Evolutionary conservation across 2,888 invertebrate species (phyloP).

Genomic region (Acronicta psi): DNA sequence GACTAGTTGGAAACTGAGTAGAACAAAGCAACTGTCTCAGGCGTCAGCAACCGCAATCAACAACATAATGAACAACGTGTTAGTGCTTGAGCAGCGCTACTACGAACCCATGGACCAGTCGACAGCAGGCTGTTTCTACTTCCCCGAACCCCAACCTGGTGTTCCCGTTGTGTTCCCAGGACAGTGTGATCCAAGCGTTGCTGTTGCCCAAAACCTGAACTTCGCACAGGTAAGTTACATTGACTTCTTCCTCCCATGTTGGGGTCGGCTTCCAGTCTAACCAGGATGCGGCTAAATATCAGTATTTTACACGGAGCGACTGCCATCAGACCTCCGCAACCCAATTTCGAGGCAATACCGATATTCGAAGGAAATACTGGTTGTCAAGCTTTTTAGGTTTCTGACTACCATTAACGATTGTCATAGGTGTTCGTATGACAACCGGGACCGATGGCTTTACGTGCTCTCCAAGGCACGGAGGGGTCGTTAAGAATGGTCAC

Average conservation of each 20-base stretch:
- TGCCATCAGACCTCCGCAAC: too few species aligned
- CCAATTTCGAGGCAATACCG: too few species aligned
- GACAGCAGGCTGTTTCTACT: constrained; percentile 76
- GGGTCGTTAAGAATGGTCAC: too few species aligned
- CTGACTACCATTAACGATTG: too few species aligned
- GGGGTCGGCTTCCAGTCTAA: too few species aligned
- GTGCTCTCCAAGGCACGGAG: too few species aligned
- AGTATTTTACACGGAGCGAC: too few species aligned
- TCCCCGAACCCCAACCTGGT: constrained; percentile 68
- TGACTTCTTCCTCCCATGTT: background rate
- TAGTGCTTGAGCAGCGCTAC: constrained; percentile 67
- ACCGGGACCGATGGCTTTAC: too few species aligned
- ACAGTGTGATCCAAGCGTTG: constrained; percentile 65
- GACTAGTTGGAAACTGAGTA: constrained; percentile 78
- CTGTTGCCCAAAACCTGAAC: constrained; percentile 65
- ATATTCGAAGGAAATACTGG: too few species aligned
- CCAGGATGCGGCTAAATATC: too few species aligned
- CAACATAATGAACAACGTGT: constrained; percentile 55
- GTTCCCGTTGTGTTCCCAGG: constrained; percentile 74
- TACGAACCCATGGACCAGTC: constrained; percentile 66
- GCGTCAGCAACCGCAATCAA: constrained; percentile 61
- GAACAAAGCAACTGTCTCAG: constrained; percentile 61
- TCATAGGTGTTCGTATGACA: too few species aligned
- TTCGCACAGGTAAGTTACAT: constrained; percentile 56
- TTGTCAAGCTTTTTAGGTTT: too few species aligned